These are phyloP conservation scores for Pangasius djambal DNA, from an alignment of 2,797 vertebrate genomes.

Conservation along the genomic window DNA sequence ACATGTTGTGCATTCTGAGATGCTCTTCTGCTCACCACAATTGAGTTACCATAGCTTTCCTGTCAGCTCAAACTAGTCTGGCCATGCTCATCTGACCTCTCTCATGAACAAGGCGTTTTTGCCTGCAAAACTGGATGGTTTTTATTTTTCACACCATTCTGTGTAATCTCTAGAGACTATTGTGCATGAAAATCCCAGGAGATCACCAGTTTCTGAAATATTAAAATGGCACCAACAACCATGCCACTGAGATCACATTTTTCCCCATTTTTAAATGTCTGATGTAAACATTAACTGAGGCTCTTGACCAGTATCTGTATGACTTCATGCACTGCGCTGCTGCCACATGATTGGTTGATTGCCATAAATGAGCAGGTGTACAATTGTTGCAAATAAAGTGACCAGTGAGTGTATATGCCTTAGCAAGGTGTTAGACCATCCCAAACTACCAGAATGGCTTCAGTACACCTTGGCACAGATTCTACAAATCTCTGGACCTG, in stretches of 20 bases:
- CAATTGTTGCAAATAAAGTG: neutral
- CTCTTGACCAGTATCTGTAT: neutral
- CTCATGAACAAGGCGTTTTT: neutral
- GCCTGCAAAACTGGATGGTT: neutral
- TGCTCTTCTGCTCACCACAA: neutral
- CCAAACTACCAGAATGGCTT: neutral
- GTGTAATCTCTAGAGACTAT: neutral
- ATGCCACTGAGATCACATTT: neutral
- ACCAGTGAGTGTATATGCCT: neutral
- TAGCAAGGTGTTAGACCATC: neutral
- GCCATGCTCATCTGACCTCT: neutral
- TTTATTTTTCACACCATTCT: neutral
- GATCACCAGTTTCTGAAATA: neutral
- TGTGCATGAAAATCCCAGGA: neutral
- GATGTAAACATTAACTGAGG: neutral
- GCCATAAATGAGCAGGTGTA: neutral
- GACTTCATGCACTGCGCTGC: neutral
- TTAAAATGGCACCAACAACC: neutral
- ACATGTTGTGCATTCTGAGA: neutral
- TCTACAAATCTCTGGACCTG: neutral
- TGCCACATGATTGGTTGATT: neutral
- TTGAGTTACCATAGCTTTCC: neutral
- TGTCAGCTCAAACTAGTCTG: neutral
- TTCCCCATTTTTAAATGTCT: neutral
- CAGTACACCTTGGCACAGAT: neutral